These are phyloP conservation scores for Rhimphoctona megacephalus DNA, from an alignment of 2,888 invertebrate species.

Conservation along the genomic window DNA sequence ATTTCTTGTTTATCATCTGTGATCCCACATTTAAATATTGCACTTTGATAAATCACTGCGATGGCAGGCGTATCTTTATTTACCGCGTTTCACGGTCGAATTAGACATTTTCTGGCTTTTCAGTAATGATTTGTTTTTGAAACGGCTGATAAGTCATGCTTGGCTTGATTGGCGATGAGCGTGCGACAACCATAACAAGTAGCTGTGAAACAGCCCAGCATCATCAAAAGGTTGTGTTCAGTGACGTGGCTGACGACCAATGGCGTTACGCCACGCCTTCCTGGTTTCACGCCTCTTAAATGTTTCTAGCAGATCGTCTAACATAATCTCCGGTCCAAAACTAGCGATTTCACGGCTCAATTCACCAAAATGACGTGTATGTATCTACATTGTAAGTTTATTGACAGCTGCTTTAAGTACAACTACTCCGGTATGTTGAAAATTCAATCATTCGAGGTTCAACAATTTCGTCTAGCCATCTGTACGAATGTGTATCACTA, in stretches of 20 bases:
- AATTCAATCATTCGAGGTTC: not conserved
- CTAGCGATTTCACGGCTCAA: slow-evolving; percentile 82
- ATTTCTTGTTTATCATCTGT: not conserved
- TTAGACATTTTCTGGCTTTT: slow-evolving; percentile 54
- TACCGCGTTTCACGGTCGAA: slow-evolving; percentile 52
- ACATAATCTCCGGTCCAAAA: slow-evolving; percentile 81
- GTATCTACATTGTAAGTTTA: slow-evolving; percentile 15
- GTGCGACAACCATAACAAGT: slow-evolving; percentile 55
- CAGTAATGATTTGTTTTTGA: slow-evolving; percentile 8
- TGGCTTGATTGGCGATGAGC: slow-evolving; percentile 38
- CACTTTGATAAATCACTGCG: not conserved
- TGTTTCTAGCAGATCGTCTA: slow-evolving; percentile 76
- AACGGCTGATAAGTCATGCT: slow-evolving; percentile 38
- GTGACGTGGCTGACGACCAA: slow-evolving; percentile 54
- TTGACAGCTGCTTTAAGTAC: not conserved
- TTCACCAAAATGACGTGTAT: slow-evolving; percentile 70
- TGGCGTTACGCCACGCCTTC: slow-evolving; percentile 79
- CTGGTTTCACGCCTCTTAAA: slow-evolving; percentile 80
- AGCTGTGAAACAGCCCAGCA: slow-evolving; percentile 38
- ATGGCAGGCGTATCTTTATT: not conserved
- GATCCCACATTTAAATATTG: not conserved
- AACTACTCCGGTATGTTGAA: not conserved
- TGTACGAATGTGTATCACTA: not conserved
- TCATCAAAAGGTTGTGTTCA: slow-evolving; percentile 45
- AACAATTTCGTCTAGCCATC: not conserved